Base-by-base conservation (phyloP, 2,113 vertebrate species). In the Seriola quinqueradiata region DNA sequence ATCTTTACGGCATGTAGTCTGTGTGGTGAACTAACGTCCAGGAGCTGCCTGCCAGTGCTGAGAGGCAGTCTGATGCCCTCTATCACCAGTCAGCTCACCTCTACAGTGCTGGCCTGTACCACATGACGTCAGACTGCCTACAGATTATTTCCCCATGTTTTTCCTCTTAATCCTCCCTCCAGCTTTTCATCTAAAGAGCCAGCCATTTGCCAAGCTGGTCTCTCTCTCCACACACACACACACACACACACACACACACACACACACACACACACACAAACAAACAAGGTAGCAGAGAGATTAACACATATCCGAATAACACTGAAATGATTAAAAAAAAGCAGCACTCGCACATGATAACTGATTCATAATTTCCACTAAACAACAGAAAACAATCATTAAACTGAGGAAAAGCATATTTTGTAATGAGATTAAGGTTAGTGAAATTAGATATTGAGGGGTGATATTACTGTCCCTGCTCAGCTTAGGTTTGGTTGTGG, bases 81-180 rank as follows among this genome's bases (percentile, higher is more conserved):
- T 70, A 66, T 23, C 63, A 55, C 50, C 59, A 28, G 38, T 32
- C 57, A 40, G 44, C 73, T 87, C 78, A 84, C 83, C 84, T 88
- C 65, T 64, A 65, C 67, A 50, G 52, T 57, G 1, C 77, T 32
- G 67, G 65, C 25, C 77, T 71, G 42, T 13, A 2, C 38, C 14
- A 52, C 65, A 72, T 90, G 88, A 88, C 66, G 64, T 87, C 85
- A 87, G 34, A 40, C 66, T 16, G 80, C 52, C 77, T 44, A 52
- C 71, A 86, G 87, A 91, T 89, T 89, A 90, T 91, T 90, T 89
- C 14, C 58, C 78, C 82, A 83, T 83, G 70, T 86, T 89, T 88
- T 76, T 75, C 61, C 83, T 71, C 70, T 84, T 92, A 92, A 92
- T 91, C 90, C 88, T 64, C 52, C 64, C 79, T 83, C 67, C 72